A percentile compares a stretch with the other conserved stretches of the same genome.
These are phyloP conservation scores for Pterocles orientalis DNA, from an alignment of 2,113 vertebrate genomes.

Conservation along the genomic window DNA sequence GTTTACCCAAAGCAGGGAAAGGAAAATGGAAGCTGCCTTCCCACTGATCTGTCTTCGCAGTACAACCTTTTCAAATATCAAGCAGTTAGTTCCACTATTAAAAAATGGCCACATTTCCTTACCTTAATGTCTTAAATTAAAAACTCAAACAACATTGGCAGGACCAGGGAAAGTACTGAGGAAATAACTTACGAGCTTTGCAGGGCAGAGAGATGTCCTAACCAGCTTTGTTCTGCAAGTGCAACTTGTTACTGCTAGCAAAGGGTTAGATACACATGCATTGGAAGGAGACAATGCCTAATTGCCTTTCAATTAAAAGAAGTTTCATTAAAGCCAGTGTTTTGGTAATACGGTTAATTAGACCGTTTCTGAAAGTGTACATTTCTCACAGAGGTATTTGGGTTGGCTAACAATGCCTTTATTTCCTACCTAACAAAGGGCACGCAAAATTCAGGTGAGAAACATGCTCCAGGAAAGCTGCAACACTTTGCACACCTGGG, in stretches of 20 bases:
- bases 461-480: neutral
- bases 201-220: neutral
- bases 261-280: neutral
- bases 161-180: neutral
- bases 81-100: neutral
- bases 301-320: slow-evolving; percentile 7
- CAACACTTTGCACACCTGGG: neutral
- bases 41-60: neutral
- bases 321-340: neutral
- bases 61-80: neutral
- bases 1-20: neutral
- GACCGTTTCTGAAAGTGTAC: neutral
- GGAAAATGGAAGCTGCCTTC: neutral
- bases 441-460: neutral
- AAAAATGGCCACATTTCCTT: neutral
- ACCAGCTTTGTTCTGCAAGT: neutral
- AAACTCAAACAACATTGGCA: neutral
- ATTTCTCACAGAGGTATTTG: neutral
- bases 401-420: neutral
- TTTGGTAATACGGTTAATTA: neutral
- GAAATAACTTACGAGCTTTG: neutral
- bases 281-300: neutral
- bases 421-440: neutral
- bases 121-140: neutral
- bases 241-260: neutral